Conservation (phyloP, 1,140 invertebrate genomes). For the Melipona quadrifasciata region DNA sequence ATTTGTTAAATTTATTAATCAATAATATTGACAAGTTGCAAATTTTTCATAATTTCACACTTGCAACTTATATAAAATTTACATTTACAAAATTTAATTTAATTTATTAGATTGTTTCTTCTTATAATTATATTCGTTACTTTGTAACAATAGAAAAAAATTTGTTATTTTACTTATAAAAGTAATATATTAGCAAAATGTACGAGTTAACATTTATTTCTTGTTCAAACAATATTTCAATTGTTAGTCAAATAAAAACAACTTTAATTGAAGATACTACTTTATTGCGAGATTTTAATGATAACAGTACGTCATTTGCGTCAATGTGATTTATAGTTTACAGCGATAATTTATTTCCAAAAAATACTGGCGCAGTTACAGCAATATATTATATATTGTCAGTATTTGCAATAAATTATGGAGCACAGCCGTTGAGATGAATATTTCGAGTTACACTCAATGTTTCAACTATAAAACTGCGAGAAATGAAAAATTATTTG, state of each 20-base stretch:
- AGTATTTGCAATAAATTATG: conserved; percentile 30
- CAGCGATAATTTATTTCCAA: conserved; percentile 14
- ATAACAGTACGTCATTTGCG: background rate
- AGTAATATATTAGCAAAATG: background rate
- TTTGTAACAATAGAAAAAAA: too few species aligned
- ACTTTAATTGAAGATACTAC: background rate
- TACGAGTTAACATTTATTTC: background rate
- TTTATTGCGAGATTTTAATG: background rate
- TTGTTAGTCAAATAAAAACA: background rate
- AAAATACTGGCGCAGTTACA: conserved; percentile 8
- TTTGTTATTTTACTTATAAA: too few species aligned
- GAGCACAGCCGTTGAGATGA: conserved; percentile 50
- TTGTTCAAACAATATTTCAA: background rate
- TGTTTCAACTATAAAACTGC: conserved; percentile 25
- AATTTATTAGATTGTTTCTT: too few species aligned
- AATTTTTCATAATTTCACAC: too few species aligned
- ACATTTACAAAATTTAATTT: too few species aligned
- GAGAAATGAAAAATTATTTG: conserved; percentile 1
- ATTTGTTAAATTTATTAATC: too few species aligned
- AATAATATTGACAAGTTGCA: too few species aligned
- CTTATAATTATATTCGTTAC: too few species aligned
- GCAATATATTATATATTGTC: background rate
- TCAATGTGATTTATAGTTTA: background rate
- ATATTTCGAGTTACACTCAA: conserved; percentile 36
- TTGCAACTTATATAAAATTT: too few species aligned